A percentile compares a stretch with the other conserved stretches of the same genome.
phyloP scores from a whole-genome alignment of 2,113 vertebrate genomes.

The Mus musculus region DNA sequence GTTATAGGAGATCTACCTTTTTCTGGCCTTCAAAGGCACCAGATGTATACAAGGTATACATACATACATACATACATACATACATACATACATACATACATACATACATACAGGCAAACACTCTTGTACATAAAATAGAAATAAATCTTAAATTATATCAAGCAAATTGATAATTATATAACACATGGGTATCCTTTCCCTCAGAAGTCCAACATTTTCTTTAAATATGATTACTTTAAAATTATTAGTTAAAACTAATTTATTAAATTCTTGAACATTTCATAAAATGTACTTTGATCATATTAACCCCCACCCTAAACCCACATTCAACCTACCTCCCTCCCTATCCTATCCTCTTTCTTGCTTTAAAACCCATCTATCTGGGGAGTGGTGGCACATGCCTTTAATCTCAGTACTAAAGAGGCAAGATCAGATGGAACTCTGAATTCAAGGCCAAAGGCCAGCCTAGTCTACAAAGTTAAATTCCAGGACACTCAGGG shows the following conservation, averaged over 20 bases:
- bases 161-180: not conserved
- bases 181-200: not conserved
- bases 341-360: not conserved
- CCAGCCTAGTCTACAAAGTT: not conserved
- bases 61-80: not conserved
- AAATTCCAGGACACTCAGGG: not conserved
- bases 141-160: not conserved
- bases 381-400: not conserved
- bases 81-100: not conserved
- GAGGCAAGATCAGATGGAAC: not conserved
- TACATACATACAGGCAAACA: not conserved
- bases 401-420: not conserved
- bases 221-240: not conserved
- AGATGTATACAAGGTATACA: not conserved
- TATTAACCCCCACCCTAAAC: not conserved
- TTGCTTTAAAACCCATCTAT: not conserved
- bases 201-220: not conserved
- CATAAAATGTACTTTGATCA: not conserved
- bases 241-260: not conserved
- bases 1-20: not conserved
- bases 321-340: not conserved
- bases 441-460: not conserved
- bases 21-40: not conserved
- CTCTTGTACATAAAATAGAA: not conserved
- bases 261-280: not conserved